Conservation (phyloP, 2,888 invertebrate genomes). For the Heliconius cydno region DNA sequence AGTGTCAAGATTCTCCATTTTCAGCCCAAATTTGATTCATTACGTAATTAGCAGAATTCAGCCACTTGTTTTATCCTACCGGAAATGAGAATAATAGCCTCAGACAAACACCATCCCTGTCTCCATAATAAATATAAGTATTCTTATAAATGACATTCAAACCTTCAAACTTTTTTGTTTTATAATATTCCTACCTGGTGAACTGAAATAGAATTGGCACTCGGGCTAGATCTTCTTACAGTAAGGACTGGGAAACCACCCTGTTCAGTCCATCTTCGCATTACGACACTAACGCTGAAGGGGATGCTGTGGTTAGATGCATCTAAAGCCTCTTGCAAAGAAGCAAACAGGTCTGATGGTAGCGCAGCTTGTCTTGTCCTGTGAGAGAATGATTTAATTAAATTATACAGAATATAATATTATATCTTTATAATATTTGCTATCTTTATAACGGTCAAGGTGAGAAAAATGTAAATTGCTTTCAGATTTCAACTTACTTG, state of each 20-base stretch:
- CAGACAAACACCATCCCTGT: no score
- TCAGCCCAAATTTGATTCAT: no score
- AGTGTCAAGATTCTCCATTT: no score
- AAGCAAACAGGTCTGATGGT: constrained; percentile 65
- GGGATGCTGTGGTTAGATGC: constrained; percentile 61
- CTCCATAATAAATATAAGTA: no score
- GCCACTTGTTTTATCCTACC: no score
- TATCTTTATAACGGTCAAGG: constrained; percentile 13
- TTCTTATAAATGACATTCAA: not conserved
- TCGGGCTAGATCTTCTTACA: constrained; percentile 75
- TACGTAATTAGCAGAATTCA: no score
- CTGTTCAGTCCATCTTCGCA: constrained; percentile 89
- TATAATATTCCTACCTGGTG: constrained; percentile 62
- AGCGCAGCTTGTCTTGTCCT: constrained; percentile 65
- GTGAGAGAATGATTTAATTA: not conserved
- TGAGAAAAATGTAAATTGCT: not conserved
- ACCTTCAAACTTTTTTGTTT: not conserved
- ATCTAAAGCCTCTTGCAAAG: constrained; percentile 60
- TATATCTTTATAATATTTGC: no score
- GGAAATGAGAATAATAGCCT: no score
- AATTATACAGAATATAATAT: not conserved
- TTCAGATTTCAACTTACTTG: constrained; percentile 61
- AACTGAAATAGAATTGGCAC: constrained; percentile 63
- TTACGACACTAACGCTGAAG: constrained; percentile 82
- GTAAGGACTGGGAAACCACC: constrained; percentile 90